Evolutionary conservation across 2,797 vertebrate genomes (phyloP), one percentile per base, ranked within the genome.

Genomic region (Neopelma chrysocephalum): DNA sequence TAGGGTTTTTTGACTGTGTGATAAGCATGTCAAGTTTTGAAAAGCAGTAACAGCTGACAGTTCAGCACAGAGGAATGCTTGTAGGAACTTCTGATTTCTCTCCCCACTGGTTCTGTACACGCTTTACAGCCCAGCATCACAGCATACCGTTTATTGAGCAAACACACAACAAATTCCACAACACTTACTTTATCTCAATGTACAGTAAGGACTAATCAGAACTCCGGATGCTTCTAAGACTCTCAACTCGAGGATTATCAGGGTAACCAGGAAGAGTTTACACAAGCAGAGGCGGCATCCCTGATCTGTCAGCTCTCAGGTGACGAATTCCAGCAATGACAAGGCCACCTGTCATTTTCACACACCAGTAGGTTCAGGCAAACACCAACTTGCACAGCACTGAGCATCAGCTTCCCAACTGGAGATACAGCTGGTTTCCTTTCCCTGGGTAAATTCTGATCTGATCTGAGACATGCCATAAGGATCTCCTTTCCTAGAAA

Each of bases 331-430:
- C 62, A 90, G 80, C 66, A 70, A 15, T n/a, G 79, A 89, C 57
- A 94, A 90, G 57, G 38, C 65, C 89, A 82, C 32, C 58, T 78
- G 45, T 7, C 68, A 56, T 87, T 85, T 89, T 92, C 71, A 96
- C 78, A 84, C 89, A 82, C 42, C 82, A 64, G 34, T 65, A 82
- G 31, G 47, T 87, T 48, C 71, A 48, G 11, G 34, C 68, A 70
- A 92, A 60, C n/a, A 58, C 54, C 34, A 82, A 13, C 34, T 10
- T 42, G 42, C 68, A 78, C 12, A 70, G 60, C 21, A 65, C 72
- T 15, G 27, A 83, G 86, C 80, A 93, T 45, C 66, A 45, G 62
- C 38, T 62, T 89, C 78, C 21, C 16, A 40, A 73, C 16, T 26
- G 40, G 58, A 93, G 10, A 57, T 29, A 56, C 20, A 69, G 62